A percentile compares a stretch with the other conserved stretches of the same genome.
phyloP scores from a whole-genome alignment of 2,113 vertebrate genomes.

The Apodemus speciosus region DNA sequence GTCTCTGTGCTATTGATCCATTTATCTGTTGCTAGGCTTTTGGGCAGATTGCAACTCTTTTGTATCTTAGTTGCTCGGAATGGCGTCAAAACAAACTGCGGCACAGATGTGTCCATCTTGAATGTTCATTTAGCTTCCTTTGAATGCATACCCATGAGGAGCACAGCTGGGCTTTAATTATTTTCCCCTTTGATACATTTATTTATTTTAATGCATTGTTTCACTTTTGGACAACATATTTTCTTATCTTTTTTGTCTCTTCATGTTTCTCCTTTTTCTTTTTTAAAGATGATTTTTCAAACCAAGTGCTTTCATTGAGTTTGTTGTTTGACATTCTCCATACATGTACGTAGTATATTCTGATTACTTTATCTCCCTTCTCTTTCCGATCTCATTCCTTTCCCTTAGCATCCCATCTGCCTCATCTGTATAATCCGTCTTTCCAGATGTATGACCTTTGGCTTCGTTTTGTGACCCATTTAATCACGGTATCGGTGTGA shows the following conservation, averaged over 20 bases:
- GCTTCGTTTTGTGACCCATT: neutral
- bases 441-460: neutral
- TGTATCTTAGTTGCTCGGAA: neutral
- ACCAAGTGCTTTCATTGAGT: neutral
- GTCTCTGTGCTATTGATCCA: neutral
- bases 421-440: neutral
- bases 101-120: neutral
- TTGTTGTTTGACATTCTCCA: neutral
- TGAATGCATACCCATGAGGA: neutral
- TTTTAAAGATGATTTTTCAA: neutral
- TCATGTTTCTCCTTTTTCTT: neutral
- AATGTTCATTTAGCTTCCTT: neutral
- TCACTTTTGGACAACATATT: neutral
- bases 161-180: neutral
- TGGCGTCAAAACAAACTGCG: neutral
- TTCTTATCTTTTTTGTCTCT: neutral
- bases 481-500: neutral
- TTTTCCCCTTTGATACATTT: neutral
- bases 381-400: rapidly evolving
- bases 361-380: neutral
- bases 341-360: neutral
- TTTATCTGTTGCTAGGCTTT: neutral
- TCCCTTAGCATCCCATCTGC: too few relatives aligned
- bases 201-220: neutral
- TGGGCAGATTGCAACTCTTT: neutral